Base-by-base conservation (phyloP, 2,888 invertebrate genomes). In the Ichneumon xanthorius region DNA sequence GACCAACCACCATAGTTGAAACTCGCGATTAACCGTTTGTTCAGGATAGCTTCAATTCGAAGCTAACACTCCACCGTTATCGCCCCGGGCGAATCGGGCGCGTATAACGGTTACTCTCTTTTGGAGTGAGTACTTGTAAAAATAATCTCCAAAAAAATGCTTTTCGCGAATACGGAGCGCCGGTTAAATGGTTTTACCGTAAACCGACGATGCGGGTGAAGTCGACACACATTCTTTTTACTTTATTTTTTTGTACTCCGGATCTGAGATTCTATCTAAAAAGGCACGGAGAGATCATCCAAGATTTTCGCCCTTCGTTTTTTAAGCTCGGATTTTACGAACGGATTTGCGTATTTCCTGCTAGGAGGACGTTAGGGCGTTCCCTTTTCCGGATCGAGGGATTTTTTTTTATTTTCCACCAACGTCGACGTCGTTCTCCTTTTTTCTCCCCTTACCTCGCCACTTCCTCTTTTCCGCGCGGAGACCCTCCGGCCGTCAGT, bases 301-400 rank as follows among this genome's bases (percentile, higher is more conserved):
- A 81, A 89, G 89, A 90, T 91, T 91, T 89, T 89, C 88, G 86
- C 90, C 88, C 89, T 89, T 86, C 89, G 88, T 82, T 81, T 86
- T 88, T 88, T 90, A 92, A 92, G 89, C 90, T 88, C 76, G 90
- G 91, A 91, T 87, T 84, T 87, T 84, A 90, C 91, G 89, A 90
- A 89, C 80, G 90, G 91, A 91, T 92, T 92, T 91, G 85, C 89
- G 90, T 90, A 90, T 89, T 89, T 90, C 79, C 83, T 85, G 61
- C 81, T 83, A 80, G 67, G 87, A 84, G 80, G 87, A 86, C 85
- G 86, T 86, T 88, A 63, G 63, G 80, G 58, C 76, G 53, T 71
- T 45, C 53, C 48, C 40, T 58, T 73, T 70, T 75, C 48, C 63
- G 55, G 68, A 53, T 58, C 37, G 63, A 76, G 73, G 75, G 53